These are phyloP conservation scores for Australoheros facetus DNA, from an alignment of 2,797 vertebrate genomes.

Conservation along the genomic window DNA sequence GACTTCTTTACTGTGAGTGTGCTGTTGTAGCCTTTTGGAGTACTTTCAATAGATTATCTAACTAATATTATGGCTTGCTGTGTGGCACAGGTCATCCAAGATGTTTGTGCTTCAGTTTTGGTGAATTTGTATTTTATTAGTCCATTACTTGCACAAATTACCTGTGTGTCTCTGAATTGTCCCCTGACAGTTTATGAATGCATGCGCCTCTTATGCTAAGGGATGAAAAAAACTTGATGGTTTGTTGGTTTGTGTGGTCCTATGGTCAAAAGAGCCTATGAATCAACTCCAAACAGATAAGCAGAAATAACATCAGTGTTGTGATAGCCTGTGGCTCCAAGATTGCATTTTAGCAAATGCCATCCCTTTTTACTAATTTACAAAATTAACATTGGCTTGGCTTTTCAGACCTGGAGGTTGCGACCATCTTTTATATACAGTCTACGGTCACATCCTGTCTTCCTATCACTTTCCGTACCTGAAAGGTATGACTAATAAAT, in stretches of 20 bases:
- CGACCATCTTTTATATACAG: not conserved
- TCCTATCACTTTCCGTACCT: constrained; percentile 26
- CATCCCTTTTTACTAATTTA: not conserved
- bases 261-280: not conserved
- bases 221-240: not conserved
- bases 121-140: not conserved
- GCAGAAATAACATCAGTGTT: not conserved
- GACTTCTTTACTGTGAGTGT: not conserved
- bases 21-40: not conserved
- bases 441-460: constrained; percentile 1
- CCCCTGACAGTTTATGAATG: not conserved
- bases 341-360: not conserved
- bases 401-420: not conserved
- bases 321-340: not conserved
- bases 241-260: not conserved
- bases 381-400: not conserved
- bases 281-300: not conserved
- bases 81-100: not conserved
- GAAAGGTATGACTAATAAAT: constrained; percentile 55
- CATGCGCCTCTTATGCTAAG: not conserved
- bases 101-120: not conserved
- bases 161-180: not conserved
- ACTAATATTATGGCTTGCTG: not conserved
- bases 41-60: not conserved
- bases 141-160: not conserved